A percentile compares a stretch with the other conserved stretches of the same genome.
Evolutionary conservation across 2,797 vertebrate species (phyloP).

Genomic region (Crypturellus tataupa): DNA sequence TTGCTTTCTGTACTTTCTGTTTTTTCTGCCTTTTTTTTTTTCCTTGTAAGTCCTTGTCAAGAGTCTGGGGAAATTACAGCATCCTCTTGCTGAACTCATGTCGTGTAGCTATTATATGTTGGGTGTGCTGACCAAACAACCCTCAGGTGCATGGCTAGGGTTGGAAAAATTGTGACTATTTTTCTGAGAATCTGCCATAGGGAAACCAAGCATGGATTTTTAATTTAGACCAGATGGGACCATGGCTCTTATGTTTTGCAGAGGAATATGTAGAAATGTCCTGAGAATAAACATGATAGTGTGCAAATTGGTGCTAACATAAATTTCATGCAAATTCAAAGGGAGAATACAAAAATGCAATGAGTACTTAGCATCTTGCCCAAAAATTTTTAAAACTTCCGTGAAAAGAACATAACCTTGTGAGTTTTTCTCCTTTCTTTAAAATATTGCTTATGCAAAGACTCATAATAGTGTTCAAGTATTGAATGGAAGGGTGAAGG

Average conservation of each 20-base stretch:
- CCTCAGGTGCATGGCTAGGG: conserved; percentile 26
- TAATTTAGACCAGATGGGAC: conserved; percentile 60
- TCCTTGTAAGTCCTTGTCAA: background rate
- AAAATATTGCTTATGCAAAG: background rate
- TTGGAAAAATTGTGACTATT: conserved; percentile 35
- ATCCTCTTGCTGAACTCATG: background rate
- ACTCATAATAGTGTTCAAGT: background rate
- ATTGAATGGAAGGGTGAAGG: background rate
- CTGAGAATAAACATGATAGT: background rate
- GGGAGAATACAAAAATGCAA: background rate
- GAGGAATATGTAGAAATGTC: conserved; percentile 7
- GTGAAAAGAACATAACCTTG: background rate
- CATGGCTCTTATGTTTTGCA: background rate
- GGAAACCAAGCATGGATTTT: conserved; percentile 33
- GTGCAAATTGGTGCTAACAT: background rate
- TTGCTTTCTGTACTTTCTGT: background rate
- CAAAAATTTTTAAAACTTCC: background rate
- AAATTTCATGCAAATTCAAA: background rate
- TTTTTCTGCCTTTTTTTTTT: background rate
- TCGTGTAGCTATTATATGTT: background rate
- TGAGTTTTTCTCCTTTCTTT: background rate
- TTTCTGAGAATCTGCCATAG: conserved; percentile 23
- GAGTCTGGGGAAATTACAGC: background rate
- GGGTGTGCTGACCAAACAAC: conserved; percentile 18
- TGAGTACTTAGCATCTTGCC: background rate